Evolutionary conservation across 2,797 vertebrate species (phyloP).

Genomic region (Sebastes iracundus): DNA sequence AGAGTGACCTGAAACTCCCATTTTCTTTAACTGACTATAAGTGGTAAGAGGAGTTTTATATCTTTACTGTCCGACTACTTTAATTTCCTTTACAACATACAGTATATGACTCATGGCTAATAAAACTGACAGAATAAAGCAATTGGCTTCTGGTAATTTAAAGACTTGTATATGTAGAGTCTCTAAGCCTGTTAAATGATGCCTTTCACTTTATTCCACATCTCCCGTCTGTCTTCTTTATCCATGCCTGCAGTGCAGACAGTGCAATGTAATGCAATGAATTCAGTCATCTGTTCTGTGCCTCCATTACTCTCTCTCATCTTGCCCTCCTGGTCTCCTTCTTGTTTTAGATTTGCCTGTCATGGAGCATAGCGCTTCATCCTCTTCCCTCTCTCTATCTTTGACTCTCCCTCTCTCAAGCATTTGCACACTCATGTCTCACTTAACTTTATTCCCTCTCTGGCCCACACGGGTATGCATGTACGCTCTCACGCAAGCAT

Average conservation of each 20-base stretch:
- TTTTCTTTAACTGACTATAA: neutral
- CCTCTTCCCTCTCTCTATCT: neutral
- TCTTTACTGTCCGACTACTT: neutral
- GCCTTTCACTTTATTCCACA: constrained; percentile 31
- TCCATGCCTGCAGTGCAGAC: constrained; percentile 41
- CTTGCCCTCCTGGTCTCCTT: constrained; percentile 44
- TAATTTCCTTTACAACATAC: neutral
- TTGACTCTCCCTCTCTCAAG: constrained; percentile 4
- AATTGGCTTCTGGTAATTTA: constrained; percentile 1
- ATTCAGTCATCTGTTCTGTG: constrained; percentile 51
- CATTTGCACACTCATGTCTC: constrained; percentile 20
- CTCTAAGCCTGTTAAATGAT: constrained; percentile 28
- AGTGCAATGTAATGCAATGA: constrained; percentile 51
- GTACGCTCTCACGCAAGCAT: neutral
- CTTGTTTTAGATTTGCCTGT: constrained; percentile 45
- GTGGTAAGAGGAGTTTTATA: neutral
- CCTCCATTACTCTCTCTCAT: constrained; percentile 50
- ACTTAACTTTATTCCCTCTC: constrained; percentile 10
- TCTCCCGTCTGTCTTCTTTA: constrained; percentile 3
- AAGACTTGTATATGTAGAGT: constrained; percentile 6
- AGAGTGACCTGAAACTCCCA: neutral
- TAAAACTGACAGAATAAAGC: neutral
- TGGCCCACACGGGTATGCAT: neutral
- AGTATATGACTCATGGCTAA: neutral
- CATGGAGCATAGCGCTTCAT: constrained; percentile 4